A percentile compares a stretch with the other conserved stretches of the same genome.
phyloP scores from a whole-genome alignment of 2,797 vertebrate species.

The Poeciliopsis turneri region DNA sequence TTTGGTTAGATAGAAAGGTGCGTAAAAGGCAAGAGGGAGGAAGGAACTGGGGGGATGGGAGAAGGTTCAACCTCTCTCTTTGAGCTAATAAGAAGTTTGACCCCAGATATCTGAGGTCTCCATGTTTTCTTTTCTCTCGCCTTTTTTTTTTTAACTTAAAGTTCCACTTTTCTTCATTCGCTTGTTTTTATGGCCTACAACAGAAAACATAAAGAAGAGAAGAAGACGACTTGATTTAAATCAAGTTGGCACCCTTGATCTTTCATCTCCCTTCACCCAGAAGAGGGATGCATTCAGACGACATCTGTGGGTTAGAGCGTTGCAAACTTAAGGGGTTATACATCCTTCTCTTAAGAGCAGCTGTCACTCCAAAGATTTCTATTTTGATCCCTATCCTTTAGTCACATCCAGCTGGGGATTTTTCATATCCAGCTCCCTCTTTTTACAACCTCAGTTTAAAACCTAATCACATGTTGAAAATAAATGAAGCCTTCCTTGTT shows the following conservation, averaged over 20 bases:
- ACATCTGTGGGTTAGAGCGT: constrained; percentile 13
- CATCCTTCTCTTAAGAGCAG: constrained; percentile 44
- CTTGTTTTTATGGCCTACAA: constrained; percentile 33
- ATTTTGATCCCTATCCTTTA: constrained; percentile 42
- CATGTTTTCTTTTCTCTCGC: constrained; percentile 20
- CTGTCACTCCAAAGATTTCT: constrained; percentile 57
- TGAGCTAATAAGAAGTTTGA: constrained; percentile 72
- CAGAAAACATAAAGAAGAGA: neutral
- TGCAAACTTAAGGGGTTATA: constrained; percentile 9
- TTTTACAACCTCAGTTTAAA: constrained; percentile 9
- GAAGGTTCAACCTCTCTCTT: constrained; percentile 52
- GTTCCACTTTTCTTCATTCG: constrained; percentile 8
- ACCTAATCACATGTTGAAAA: neutral
- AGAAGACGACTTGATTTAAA: constrained; percentile 53
- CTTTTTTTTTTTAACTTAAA: neutral
- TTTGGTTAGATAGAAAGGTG: constrained; percentile 41
- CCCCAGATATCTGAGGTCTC: constrained; percentile 60
- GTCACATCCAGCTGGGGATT: constrained; percentile 23
- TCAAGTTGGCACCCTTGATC: constrained; percentile 23
- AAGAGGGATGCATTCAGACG: constrained; percentile 16
- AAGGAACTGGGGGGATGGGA: constrained; percentile 27
- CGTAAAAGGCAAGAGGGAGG: constrained; percentile 20
- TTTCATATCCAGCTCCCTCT: neutral
- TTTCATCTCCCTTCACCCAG: neutral
- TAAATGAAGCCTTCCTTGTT: constrained; percentile 14